Percentiles rank a stretch among this genome's conserved stretches.
Evolutionary conservation across 2,797 vertebrate genomes (phyloP).

Genomic region (Gypaetus barbatus): DNA sequence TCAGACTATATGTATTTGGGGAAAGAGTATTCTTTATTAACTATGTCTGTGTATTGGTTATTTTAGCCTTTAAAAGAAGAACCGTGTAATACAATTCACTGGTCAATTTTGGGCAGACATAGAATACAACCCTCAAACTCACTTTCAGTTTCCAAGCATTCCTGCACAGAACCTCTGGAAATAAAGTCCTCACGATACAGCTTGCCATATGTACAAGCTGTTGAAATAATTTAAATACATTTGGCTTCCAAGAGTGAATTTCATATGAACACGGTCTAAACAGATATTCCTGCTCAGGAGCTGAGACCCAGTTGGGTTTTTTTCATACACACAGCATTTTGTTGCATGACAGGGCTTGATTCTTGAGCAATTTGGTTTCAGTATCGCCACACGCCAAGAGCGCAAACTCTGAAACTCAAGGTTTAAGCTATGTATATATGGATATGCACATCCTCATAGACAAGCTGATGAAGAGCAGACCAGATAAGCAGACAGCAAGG

Average conservation of each 20-base stretch:
- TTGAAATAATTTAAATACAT: background rate
- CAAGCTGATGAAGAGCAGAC: background rate
- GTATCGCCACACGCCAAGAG: background rate
- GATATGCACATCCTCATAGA: background rate
- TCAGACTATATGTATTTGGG: background rate
- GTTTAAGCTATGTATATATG: background rate
- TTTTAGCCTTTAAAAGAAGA: background rate
- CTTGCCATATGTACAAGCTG: background rate
- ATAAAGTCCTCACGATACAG: background rate
- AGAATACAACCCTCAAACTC: background rate
- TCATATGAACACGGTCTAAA: background rate
- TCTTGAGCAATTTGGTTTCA: background rate
- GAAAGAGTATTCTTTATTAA: background rate
- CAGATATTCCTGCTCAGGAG: background rate
- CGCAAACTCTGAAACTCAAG: background rate
- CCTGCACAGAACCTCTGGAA: background rate
- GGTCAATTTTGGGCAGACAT: background rate
- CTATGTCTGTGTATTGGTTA: accelerated
- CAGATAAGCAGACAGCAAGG: background rate
- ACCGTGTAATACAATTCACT: background rate
- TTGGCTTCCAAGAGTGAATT: background rate
- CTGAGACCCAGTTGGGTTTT: background rate
- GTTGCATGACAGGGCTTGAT: background rate
- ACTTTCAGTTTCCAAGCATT: background rate
- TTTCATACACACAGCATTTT: background rate